Evolutionary conservation across 2,888 invertebrate genomes (phyloP), one percentile per base, ranked within the genome.

Genomic region (Drosophila fungiperda): DNA sequence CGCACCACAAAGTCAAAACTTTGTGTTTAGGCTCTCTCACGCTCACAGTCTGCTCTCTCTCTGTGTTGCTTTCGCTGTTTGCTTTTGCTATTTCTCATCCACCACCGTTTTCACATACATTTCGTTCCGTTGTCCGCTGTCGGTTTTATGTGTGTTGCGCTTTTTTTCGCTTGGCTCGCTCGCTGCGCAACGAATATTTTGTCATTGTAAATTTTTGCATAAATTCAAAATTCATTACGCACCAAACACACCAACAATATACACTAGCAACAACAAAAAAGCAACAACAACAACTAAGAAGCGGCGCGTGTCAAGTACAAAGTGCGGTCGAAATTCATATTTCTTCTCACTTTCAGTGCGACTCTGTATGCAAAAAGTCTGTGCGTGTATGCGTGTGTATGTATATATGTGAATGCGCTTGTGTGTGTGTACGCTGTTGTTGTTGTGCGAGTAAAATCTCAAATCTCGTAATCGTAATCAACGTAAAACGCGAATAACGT

Each of bases 141-240:
- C 77, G 80, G 77, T 59, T 45, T 74, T 74, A 57, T 75, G 68
- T 72, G 71, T 78, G 78, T 73, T 78, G 78, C 76, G 82, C 69
- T 80, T 80, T 79, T 78, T 80, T 87, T 82, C 69, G 82, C 72
- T 80, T 76, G 78, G 78, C 72, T 76, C 79, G 78, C 61, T 80
- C 75, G 64, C 82, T 78, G 77, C 78, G 78, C 83, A 78, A 78
- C 73, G 64, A 84, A 70, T 73, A 72, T 76, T 87, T 88, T 80
- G 71, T 79, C 77, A 76, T 81, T 89, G 79, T 70, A 73, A 65
- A 67, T 80, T 80, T 83, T 85, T 76, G 63, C 68, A 71, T 71
- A 75, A 72, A 63, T 71, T 45, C 68, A 69, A 66, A 73, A 79
- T 64, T 79, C 62, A 84, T 73, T 71, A 80, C 67, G 80, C 67